Evolutionary conservation across 2,797 vertebrate species (phyloP), one percentile per base, ranked within the genome.

Genomic region (Arnoldichthys spilopterus): DNA sequence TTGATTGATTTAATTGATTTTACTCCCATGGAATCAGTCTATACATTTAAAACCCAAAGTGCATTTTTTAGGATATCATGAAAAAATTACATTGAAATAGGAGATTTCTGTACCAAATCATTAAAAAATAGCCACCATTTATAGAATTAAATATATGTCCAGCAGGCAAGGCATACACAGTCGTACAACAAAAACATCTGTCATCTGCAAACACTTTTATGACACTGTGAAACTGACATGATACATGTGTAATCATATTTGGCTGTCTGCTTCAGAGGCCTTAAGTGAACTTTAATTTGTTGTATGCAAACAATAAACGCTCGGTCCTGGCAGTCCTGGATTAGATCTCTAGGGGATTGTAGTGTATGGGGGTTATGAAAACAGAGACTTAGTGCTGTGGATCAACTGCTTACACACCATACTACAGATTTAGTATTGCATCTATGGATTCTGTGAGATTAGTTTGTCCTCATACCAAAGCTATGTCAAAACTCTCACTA

Each of bases 371-470:
- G 61, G 61, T 63, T 63, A 63, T 63, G 32, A 63, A 63, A 63
- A 63, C 61, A 63, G 61, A 63, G 30, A 63, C 61, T 63, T 63
- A 86, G 85, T 84, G 90, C 85, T 81, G 78, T 37, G 61, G 61
- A 37, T 63, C 16, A 63, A 34, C 61, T 63, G 37, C 32, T 63
- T 26, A 15, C 12, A 59, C 15, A 61, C 28, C 58, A 37, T n/a
- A 9, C 61, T 63, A 20, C 32, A 37, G 7, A 18, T 63, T 63
- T 63, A 37, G 32, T 20, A 0, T n/a, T 22, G 61, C 8, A 32
- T 34, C 4, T 34, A 24, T 30, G 16, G 11, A 18, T 63, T 63
- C 20, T 37, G 24, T 32, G 15, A 59, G 56, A 59, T 28, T 28
- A 28, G 56, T 30, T 59, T 59, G 24, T 59, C 26, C 12, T 58